These are phyloP conservation scores for Tauraco hartlaubi DNA, from an alignment of 2,797 vertebrate genomes.

Conservation along the genomic window DNA sequence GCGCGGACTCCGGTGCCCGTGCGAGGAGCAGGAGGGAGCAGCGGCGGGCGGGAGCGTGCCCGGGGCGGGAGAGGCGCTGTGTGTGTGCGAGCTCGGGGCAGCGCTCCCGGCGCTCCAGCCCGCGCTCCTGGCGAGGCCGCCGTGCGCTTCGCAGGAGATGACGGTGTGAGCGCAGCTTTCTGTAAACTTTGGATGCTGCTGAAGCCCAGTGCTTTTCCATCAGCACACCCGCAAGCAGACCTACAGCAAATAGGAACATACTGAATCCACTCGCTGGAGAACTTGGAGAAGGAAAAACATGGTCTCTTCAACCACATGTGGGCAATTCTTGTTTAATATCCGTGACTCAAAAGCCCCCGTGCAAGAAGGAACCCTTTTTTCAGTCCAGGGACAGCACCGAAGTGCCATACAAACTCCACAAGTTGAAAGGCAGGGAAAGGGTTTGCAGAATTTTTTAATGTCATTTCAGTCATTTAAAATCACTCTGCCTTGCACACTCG, in stretches of 20 bases:
- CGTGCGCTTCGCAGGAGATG: fast-evolving
- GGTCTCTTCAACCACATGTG: not conserved
- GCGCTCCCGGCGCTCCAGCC: too few species aligned
- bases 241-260: not conserved
- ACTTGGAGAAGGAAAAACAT: not conserved
- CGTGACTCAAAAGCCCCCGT: not conserved
- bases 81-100: too few species aligned
- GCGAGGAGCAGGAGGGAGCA: not conserved
- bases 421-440: not conserved
- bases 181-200: not conserved
- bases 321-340: not conserved
- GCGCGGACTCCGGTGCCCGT: fast-evolving
- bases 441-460: not conserved
- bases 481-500: not conserved
- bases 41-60: not conserved
- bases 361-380: not conserved
- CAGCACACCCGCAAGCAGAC: not conserved
- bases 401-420: not conserved
- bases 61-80: too few species aligned
- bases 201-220: not conserved
- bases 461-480: not conserved
- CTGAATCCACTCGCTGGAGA: not conserved
- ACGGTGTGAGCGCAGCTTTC: not conserved
- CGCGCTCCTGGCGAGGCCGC: too few species aligned
- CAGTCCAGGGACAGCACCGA: not conserved